A percentile compares a stretch with the other conserved stretches of the same genome.
phyloP scores from a whole-genome alignment of 2,888 invertebrate genomes.

The Cryptus viduatorius region DNA sequence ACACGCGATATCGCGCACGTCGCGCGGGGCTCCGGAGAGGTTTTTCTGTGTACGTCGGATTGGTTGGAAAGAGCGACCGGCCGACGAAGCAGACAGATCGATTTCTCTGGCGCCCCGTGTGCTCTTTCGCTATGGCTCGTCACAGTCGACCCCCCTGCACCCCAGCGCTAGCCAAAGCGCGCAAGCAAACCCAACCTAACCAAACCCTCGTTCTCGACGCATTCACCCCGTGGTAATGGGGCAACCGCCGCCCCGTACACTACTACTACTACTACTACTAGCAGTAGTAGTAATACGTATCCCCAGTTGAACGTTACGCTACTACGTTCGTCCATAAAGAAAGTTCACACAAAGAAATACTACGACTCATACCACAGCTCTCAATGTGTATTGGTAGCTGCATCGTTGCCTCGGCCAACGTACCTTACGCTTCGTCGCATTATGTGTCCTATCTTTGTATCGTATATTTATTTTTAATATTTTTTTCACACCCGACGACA shows the following conservation, averaged over 20 bases:
- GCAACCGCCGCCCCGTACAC: neutral
- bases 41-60: constrained; percentile 16
- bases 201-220: constrained; percentile 25
- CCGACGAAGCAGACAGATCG: constrained; percentile 66
- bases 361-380: neutral
- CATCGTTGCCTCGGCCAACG: neutral
- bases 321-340: constrained; percentile 4
- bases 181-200: constrained; percentile 27
- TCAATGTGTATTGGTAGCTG: neutral
- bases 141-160: constrained; percentile 17
- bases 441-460: neutral
- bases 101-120: constrained; percentile 67
- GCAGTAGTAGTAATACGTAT: neutral
- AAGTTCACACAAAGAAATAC: constrained; percentile 5
- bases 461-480: constrained; percentile 5
- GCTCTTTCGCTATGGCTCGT: constrained; percentile 38
- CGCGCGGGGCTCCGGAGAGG: neutral
- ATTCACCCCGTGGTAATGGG: constrained; percentile 47
- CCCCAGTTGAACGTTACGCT: constrained; percentile 13
- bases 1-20: constrained; percentile 29
- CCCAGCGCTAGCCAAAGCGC: neutral
- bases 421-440: constrained; percentile 1
- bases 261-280: no score
- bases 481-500: constrained; percentile 6
- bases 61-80: constrained; percentile 55